A percentile compares a stretch with the other conserved stretches of the same genome.
Conservation (phyloP, 1,140 invertebrate species). For the Colletes latitarsis region DNA sequence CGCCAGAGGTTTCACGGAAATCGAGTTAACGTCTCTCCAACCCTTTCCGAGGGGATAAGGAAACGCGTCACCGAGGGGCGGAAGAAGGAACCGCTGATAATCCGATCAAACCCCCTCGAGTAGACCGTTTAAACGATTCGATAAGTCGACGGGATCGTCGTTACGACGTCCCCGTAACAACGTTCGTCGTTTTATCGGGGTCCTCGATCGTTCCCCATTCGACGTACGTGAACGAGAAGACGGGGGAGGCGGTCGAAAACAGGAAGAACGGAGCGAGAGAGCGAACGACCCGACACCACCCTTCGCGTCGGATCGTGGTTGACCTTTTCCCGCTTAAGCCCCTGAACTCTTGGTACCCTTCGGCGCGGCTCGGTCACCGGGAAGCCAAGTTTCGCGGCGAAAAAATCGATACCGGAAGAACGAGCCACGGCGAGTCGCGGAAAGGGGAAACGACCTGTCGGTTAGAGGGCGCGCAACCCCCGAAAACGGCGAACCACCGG, state of each 20-base stretch:
- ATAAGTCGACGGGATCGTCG: conserved; percentile 55
- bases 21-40: background rate
- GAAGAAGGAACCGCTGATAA: background rate
- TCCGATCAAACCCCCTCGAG: conserved; percentile 22
- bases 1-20: background rate
- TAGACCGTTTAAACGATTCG: conserved; percentile 46
- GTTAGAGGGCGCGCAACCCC: conserved; percentile 34
- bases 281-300: conserved; percentile 21
- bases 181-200: conserved; percentile 3
- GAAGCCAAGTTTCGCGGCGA: conserved; percentile 54
- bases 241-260: background rate
- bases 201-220: background rate
- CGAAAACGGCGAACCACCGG: background rate
- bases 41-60: background rate
- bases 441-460: conserved; percentile 36
- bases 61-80: too few species aligned
- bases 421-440: conserved; percentile 39
- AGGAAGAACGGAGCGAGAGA: background rate
- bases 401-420: conserved; percentile 65
- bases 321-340: conserved; percentile 62
- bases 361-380: conserved; percentile 35
- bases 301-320: conserved; percentile 58
- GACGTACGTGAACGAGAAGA: background rate
- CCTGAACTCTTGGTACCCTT: conserved; percentile 46
- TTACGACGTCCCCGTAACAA: background rate